Conservation (phyloP, 2,888 invertebrate genomes). For the Caenorhabditis wallacei region DNA sequence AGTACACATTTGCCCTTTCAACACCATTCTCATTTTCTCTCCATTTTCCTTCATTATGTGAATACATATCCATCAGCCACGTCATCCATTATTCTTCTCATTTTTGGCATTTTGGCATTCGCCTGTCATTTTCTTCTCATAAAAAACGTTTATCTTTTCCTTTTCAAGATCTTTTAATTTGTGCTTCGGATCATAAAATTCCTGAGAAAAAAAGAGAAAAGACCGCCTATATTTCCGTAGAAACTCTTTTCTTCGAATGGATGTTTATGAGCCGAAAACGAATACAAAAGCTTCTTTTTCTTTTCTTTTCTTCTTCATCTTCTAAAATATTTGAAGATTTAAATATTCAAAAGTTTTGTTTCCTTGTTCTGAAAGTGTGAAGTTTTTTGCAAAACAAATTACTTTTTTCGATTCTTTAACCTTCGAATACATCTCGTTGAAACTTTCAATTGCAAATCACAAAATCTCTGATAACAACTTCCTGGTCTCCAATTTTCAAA, state of each 20-base stretch:
- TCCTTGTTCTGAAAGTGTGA: conserved; percentile 1
- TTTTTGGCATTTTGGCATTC: conserved; percentile 9
- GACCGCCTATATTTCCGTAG: conserved; percentile 31
- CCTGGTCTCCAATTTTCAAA: conserved; percentile 30
- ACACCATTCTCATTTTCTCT: not conserved
- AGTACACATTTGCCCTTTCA: conserved; percentile 28
- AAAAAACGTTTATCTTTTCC: not conserved
- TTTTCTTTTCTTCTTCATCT: conserved; percentile 9
- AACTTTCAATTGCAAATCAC: too few species aligned
- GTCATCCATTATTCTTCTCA: not conserved
- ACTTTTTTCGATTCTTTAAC: not conserved
- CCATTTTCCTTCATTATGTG: conserved; percentile 24
- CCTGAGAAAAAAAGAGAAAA: not conserved
- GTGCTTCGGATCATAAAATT: conserved; percentile 37
- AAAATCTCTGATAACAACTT: not conserved
- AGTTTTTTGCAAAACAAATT: not conserved
- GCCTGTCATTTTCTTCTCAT: conserved; percentile 14
- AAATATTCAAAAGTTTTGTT: conserved; percentile 31
- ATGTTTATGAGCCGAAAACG: conserved; percentile 5
- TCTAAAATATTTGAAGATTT: not conserved
- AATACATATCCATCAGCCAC: conserved; percentile 48
- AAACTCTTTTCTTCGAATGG: conserved; percentile 8
- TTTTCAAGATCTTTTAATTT: conserved; percentile 5
- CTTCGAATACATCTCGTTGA: too few species aligned
- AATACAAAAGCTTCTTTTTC: not conserved